Evolutionary conservation across 2,888 invertebrate genomes (phyloP), one percentile per base, ranked within the genome.

Genomic region (Ornithoptera priamus): DNA sequence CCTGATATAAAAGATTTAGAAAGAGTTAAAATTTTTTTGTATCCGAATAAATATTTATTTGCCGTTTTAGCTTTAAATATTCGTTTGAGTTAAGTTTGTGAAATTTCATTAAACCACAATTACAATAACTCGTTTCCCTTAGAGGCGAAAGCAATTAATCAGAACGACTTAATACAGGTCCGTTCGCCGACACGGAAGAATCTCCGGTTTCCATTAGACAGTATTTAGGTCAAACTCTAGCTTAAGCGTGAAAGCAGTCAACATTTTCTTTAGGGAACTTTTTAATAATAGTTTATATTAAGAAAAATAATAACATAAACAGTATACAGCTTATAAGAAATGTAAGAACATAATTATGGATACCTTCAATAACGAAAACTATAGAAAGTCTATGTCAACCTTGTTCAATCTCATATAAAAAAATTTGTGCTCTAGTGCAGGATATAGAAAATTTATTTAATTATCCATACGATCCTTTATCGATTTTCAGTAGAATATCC

Each of bases 161-260:
- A 64, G 50, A 59, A 60, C 50, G 12, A 62, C 20, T 57, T 65
- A 24, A 65, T 65, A 24, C 58, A 62, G 65, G 61, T 69, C 69
- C 22, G 56, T 62, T 61, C 24, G 53, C 24, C 46, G 57, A 61
- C 56, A 56, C 57, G 60, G 39, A 64, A 50, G 50, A 53, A 15
- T 36, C 50, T 63, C 46, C 22, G 68, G 59, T 69, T 65, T 65
- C 62, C 65, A 62, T 62, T 62, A 58, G 50, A 39, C 6, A n/a
- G 69, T 46, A 69, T 69, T 69, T 61, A 69, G 69, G 69, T 69
- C 65, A 62, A 58, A 62, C 20, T 61, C 66, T 20, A 15, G 22
- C n/a, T 10, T 12, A 36, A 42, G 42, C 18, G 30, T 42, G 60
- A 59, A 57, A 67, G 57, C 56, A 50, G 30, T 57, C 17, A 15